Percentiles rank a stretch among this genome's conserved stretches.
These are phyloP conservation scores for Argyrosomus regius DNA, from an alignment of 2,797 vertebrate species.

Conservation along the genomic window DNA sequence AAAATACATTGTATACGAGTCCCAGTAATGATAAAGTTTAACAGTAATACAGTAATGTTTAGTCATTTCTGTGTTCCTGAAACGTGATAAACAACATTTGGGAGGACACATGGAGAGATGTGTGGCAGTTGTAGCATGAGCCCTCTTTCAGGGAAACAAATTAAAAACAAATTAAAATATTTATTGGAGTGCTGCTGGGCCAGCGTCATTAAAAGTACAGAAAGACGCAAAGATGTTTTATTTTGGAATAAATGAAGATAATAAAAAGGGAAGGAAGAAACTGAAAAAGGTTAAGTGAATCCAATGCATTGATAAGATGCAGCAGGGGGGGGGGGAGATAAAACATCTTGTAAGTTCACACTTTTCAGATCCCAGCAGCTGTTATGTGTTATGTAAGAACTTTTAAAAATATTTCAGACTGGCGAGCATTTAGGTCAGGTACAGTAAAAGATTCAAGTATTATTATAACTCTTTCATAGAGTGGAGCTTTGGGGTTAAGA, in stretches of 20 bases:
- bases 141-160: conserved; percentile 6
- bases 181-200: conserved; percentile 26
- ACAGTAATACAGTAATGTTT: conserved; percentile 24
- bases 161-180: conserved; percentile 38
- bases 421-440: background rate
- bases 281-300: background rate
- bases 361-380: background rate
- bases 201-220: conserved; percentile 15
- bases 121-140: conserved; percentile 10
- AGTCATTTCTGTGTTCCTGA: background rate
- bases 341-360: background rate
- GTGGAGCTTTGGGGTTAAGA: background rate
- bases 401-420: background rate
- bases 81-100: conserved; percentile 26
- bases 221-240: background rate
- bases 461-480: background rate
- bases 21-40: background rate
- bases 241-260: background rate
- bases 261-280: conserved; percentile 1
- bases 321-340: background rate
- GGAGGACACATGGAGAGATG: background rate
- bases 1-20: background rate
- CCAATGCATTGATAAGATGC: background rate
- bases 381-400: background rate
- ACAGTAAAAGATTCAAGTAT: background rate